phyloP scores from a whole-genome alignment of 2,888 invertebrate species.

The Hydroisotoma schaefferi region DNA sequence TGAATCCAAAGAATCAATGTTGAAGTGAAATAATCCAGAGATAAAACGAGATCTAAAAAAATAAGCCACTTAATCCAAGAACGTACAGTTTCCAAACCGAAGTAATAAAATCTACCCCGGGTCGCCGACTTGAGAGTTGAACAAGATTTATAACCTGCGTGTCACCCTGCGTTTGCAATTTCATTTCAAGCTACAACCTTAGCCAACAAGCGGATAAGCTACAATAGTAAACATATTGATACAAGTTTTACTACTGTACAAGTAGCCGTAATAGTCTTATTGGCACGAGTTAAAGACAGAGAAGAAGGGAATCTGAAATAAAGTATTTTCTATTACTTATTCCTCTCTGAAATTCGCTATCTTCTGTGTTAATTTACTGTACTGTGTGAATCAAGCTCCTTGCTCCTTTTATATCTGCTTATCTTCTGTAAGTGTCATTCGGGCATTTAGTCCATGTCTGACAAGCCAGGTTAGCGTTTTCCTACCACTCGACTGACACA shows the following conservation, averaged over 20 bases:
- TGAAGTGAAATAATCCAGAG: no score
- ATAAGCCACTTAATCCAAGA: constrained; percentile 4
- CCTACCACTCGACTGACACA: constrained; percentile 9
- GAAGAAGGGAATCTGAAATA: no score
- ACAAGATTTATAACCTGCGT: not conserved
- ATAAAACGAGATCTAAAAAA: not conserved
- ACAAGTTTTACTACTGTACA: not conserved
- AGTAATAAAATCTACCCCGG: not conserved
- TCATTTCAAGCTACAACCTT: constrained; percentile 2
- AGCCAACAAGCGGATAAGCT: not conserved
- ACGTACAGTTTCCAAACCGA: not conserved
- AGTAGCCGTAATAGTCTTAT: not conserved
- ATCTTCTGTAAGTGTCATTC: constrained; percentile 1
- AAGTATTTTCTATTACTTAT: not conserved
- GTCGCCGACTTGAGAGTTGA: not conserved
- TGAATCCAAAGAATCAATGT: constrained; percentile 2
- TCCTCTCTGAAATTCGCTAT: not conserved
- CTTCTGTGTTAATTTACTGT: no score
- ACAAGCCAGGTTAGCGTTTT: constrained; percentile 8
- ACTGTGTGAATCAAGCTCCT: no score
- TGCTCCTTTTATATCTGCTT: not conserved
- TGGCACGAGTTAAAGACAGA: not conserved
- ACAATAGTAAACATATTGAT: not conserved
- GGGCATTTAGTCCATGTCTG: constrained; percentile 13
- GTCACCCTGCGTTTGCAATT: constrained; percentile 3